Evolutionary conservation across 2,113 vertebrate species (phyloP).

Genomic region (Lepidothrix coronata): DNA sequence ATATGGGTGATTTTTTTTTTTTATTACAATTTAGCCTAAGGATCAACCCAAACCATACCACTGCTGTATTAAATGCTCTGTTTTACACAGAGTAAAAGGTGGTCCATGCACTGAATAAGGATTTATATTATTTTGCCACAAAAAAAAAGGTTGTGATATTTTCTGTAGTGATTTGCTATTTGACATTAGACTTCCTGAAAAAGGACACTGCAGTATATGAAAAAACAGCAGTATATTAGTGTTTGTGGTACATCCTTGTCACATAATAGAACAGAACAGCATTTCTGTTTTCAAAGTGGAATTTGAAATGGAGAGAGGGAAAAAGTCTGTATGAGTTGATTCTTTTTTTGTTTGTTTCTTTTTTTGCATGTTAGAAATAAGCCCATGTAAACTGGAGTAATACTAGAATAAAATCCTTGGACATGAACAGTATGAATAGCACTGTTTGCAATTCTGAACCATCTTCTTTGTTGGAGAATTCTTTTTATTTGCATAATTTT

Average conservation of each 20-base stretch:
- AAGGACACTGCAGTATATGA: not conserved
- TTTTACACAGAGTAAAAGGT: not conserved
- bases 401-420: not conserved
- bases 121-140: not conserved
- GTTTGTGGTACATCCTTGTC: not conserved
- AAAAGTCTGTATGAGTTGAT: not conserved
- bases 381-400: not conserved
- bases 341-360: not conserved
- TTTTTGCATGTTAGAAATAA: not conserved
- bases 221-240: not conserved
- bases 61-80: not conserved
- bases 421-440: not conserved
- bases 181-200: not conserved
- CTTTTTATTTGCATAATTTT: not conserved
- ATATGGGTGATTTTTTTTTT: not conserved
- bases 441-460: not conserved
- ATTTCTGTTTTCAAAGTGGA: not conserved
- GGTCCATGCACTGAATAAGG: not conserved
- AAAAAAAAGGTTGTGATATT: not conserved
- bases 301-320: not conserved
- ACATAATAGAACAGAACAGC: not conserved
- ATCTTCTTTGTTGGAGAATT: not conserved
- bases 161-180: not conserved
- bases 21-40: not conserved
- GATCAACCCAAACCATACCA: not conserved